phyloP scores from a whole-genome alignment of 2,113 vertebrate species.

The Dasyprocta punctata region DNA sequence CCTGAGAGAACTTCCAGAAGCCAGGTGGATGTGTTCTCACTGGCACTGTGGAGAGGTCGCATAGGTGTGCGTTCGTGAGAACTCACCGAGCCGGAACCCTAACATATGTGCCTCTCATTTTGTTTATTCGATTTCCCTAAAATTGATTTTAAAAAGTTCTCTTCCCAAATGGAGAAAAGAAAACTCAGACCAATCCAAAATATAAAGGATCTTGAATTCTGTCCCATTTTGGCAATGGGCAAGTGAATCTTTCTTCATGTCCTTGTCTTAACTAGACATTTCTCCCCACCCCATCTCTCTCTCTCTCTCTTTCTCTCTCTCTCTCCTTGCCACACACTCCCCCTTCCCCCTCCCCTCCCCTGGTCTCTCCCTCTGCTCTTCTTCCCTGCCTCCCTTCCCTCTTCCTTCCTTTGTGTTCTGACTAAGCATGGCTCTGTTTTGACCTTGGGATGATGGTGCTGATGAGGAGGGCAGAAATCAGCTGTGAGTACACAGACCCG shows the following conservation, averaged over 20 bases:
- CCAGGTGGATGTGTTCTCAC: fast-evolving
- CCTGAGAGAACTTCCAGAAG: neutral
- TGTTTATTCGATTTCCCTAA: neutral
- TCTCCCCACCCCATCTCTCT: neutral
- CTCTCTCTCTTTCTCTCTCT: neutral
- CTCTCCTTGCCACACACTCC: too few relatives aligned
- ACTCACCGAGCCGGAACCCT: neutral
- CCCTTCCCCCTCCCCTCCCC: fast-evolving
- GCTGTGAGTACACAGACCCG: neutral
- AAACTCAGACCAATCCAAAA: neutral
- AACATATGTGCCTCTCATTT: neutral
- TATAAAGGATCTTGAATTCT: neutral
- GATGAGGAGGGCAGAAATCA: neutral
- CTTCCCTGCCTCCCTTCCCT: neutral
- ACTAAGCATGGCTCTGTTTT: too few relatives aligned
- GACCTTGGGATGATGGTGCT: neutral
- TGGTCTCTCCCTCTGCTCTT: fast-evolving
- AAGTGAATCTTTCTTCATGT: neutral
- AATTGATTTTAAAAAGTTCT: neutral
- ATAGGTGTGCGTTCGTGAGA: neutral
- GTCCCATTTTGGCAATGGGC: fast-evolving
- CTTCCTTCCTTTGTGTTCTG: neutral
- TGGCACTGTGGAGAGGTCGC: neutral
- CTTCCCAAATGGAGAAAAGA: neutral
- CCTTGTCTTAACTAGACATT: neutral